phyloP scores from a whole-genome alignment of 2,113 vertebrate genomes.

The Gyps fulvus region DNA sequence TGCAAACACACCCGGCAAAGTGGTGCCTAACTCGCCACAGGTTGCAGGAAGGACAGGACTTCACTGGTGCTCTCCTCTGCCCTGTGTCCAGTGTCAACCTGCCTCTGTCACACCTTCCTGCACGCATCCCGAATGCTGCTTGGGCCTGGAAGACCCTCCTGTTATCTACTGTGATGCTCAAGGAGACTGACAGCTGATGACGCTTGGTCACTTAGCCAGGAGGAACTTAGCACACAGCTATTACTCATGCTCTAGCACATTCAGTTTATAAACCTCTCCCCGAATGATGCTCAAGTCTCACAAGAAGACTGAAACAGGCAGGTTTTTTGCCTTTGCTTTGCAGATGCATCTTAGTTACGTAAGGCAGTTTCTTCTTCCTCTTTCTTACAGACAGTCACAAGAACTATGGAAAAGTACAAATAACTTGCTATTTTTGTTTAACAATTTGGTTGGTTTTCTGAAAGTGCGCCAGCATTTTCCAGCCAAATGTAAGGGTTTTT shows the following conservation, averaged over 20 bases:
- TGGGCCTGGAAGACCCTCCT: neutral
- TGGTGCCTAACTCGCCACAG: neutral
- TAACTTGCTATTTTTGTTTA: neutral
- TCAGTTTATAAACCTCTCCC: neutral
- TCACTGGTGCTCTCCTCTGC: neutral
- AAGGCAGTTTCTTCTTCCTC: neutral
- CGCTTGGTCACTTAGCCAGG: neutral
- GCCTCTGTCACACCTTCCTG: neutral
- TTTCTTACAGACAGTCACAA: neutral
- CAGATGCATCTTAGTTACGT: neutral
- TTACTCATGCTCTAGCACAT: neutral
- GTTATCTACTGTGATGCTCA: neutral
- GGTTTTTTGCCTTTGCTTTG: neutral
- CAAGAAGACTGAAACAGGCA: neutral
- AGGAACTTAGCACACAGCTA: neutral
- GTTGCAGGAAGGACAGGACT: neutral
- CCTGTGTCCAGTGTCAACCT: fast-evolving
- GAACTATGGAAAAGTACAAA: neutral
- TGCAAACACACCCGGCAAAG: neutral
- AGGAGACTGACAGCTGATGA: neutral
- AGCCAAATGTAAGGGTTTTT: neutral
- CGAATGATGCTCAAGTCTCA: neutral
- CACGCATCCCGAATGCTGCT: neutral
- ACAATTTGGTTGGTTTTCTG: neutral
- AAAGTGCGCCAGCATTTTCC: neutral